These are phyloP conservation scores for Paedocypris micromegethes DNA, from an alignment of 2,797 vertebrate genomes.

Conservation along the genomic window DNA sequence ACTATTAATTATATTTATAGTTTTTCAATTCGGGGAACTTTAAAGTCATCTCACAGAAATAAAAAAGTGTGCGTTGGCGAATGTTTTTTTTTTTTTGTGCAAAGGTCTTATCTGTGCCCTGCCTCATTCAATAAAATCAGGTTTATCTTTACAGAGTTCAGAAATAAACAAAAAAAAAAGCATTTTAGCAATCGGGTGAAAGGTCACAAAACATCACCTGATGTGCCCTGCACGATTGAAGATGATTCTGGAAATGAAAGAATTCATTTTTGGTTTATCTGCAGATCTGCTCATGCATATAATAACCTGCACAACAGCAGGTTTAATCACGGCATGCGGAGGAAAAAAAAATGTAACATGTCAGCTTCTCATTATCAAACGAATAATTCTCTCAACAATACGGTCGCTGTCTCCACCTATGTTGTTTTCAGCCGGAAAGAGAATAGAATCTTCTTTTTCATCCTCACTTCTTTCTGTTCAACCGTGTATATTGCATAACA, in stretches of 20 bases:
- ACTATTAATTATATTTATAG: too few species aligned
- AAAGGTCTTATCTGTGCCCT: conserved; percentile 39
- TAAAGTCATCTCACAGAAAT: conserved; percentile 55
- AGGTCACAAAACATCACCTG: conserved; percentile 26
- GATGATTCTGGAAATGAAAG: conserved; percentile 6
- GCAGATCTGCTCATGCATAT: conserved; percentile 23
- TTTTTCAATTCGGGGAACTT: not conserved
- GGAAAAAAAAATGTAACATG: conserved; percentile 25
- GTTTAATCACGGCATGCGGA: conserved; percentile 17
- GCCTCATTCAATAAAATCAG: conserved; percentile 11
- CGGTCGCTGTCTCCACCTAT: conserved; percentile 31
- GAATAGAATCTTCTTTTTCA: not conserved
- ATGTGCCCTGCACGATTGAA: not conserved
- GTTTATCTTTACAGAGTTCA: conserved; percentile 11
- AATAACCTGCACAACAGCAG: conserved; percentile 22
- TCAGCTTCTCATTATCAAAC: conserved; percentile 29
- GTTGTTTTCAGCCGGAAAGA: conserved; percentile 15
- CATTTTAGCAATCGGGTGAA: conserved; percentile 14
- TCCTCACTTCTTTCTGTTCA: not conserved
- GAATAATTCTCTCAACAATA: conserved; percentile 20
- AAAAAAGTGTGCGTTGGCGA: too few species aligned
- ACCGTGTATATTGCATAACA: not conserved
- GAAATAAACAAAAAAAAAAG: not conserved
- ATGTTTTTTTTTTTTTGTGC: conserved; percentile 25
- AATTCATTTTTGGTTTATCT: conserved; percentile 22